Evolutionary conservation across 2,888 invertebrate genomes (phyloP), one percentile per base, ranked within the genome.

Genomic region (Drosophila macrothrix): DNA sequence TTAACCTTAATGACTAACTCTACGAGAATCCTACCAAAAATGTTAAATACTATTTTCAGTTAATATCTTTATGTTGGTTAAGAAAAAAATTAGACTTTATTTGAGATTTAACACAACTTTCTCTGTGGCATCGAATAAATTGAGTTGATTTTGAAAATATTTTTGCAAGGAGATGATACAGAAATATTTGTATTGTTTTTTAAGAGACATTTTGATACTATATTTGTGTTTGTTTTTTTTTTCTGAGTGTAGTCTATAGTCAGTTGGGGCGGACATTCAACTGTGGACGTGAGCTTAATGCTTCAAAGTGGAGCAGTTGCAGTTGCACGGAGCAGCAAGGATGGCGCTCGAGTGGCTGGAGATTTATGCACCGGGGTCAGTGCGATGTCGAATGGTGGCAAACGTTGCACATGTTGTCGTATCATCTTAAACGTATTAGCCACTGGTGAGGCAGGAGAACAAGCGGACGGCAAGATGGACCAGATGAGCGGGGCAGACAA

Each of bases 361-460:
- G 78, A 79, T 79, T 79, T 79, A 79, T 79, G 81, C 68, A 46
- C 73, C 78, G 63, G 78, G 78, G 78, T 78, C 82, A 78, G 39
- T 56, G 39, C 81, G 78, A 84, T n/a, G 56, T 56, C 56, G 39
- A 39, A 56, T 78, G 68, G 69, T 67, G 81, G 88, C 84, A 84
- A 90, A 73, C 84, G 85, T 77, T 85, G 88, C 90, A 88, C 90
- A 91, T 88, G 88, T 85, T 88, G 88, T 83, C 89, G 85, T 84
- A 90, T 80, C 87, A 90, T 90, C 90, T 89, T 91, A 89, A 89
- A 90, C 90, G 90, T 90, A 87, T 87, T 87, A 87, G 87, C 76
- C 78, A 76, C 74, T 76, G 69, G 75, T 71, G 59, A 56, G 61
- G 54, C 70, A 49, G 53, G 35, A 64, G 65, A 62, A 41, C 19